Percentiles rank a stretch among this genome's conserved stretches.
phyloP scores from a whole-genome alignment of 2,888 invertebrate genomes.

The Heliconius ismenius region DNA sequence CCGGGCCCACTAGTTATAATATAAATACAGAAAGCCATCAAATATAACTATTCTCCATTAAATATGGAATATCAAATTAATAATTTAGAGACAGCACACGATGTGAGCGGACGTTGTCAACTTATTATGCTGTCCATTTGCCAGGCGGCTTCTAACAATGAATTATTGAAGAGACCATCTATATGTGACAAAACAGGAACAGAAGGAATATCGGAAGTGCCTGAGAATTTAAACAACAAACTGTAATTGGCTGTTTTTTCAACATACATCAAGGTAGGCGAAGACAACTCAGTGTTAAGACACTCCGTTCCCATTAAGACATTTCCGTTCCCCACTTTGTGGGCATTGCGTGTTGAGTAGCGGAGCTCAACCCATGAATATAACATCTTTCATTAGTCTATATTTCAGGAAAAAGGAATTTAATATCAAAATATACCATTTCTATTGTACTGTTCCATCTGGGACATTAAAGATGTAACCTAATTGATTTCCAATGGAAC shows the following conservation, averaged over 20 bases:
- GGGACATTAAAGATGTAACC: constrained; percentile 45
- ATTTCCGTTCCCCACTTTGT: too few species aligned
- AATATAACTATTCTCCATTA: neutral
- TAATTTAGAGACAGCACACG: constrained; percentile 7
- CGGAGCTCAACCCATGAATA: too few species aligned
- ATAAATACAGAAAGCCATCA: neutral
- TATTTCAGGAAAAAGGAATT: neutral
- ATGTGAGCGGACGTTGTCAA: constrained; percentile 29
- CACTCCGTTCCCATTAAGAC: too few species aligned
- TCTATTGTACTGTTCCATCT: constrained; percentile 8
- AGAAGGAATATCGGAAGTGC: constrained; percentile 38
- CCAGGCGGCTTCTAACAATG: constrained; percentile 52
- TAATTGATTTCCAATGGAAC: constrained; percentile 41
- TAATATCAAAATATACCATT: constrained; percentile 13
- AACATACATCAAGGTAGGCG: too few species aligned
- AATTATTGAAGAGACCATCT: constrained; percentile 52
- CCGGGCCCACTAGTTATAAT: neutral
- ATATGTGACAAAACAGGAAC: constrained; percentile 39
- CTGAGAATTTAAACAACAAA: neutral
- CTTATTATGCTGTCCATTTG: constrained; percentile 43
- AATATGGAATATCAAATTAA: neutral
- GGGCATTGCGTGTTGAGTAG: too few species aligned
- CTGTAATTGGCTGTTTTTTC: neutral
- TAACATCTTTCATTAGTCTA: neutral
- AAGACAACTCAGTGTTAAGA: too few species aligned